phyloP scores from a whole-genome alignment of 2,113 vertebrate genomes.

The Petrocephalus microphthalmus region DNA sequence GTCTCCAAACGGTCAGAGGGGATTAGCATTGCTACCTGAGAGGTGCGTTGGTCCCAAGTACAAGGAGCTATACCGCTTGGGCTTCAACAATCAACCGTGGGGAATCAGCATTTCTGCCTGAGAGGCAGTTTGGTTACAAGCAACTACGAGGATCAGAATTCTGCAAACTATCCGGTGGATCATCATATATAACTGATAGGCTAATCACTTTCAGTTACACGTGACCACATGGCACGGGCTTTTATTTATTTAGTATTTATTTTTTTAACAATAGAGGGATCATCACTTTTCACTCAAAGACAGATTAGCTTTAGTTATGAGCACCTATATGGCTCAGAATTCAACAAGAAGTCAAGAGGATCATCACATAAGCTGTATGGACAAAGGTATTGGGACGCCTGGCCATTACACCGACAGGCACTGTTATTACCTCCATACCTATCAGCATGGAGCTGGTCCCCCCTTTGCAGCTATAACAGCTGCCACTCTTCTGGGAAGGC shows the following conservation, averaged over 20 bases:
- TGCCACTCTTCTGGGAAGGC: not conserved
- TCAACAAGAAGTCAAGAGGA: not conserved
- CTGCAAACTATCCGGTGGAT: not conserved
- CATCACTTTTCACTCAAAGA: not conserved
- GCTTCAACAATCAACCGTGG: not conserved
- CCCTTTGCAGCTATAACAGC: not conserved
- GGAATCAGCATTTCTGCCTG: not conserved
- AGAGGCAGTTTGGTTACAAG: not conserved
- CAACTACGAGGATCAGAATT: not conserved
- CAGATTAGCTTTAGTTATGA: not conserved
- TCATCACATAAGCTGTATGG: not conserved
- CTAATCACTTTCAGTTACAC: not conserved
- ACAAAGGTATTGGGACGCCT: not conserved
- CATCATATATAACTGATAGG: not conserved
- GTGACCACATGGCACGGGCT: not conserved
- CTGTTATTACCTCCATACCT: not conserved
- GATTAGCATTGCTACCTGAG: not conserved
- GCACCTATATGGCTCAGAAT: not conserved
- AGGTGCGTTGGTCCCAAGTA: not conserved
- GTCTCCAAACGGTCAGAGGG: not conserved
- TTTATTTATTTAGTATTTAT: not conserved
- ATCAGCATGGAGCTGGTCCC: not conserved
- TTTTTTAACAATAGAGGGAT: not conserved
- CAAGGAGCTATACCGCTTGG: not conserved
- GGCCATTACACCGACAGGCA: not conserved